Evolutionary conservation across 2,113 vertebrate species (phyloP).

Genomic region (Eurystomus gularis): DNA sequence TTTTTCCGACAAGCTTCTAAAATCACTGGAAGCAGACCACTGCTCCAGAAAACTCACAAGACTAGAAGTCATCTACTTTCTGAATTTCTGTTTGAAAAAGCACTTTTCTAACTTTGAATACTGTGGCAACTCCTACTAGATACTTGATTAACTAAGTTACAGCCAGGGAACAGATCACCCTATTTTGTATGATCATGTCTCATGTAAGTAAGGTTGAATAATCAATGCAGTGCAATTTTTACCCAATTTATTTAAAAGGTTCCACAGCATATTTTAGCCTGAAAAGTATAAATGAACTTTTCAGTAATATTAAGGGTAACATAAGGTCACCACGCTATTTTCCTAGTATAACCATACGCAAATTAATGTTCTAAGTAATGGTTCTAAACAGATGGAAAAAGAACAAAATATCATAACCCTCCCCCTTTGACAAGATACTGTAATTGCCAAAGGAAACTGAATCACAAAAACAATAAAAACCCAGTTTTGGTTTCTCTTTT

Average conservation of each 20-base stretch:
- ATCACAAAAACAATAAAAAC: not conserved
- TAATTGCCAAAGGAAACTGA: not conserved
- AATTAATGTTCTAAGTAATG: not conserved
- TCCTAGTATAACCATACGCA: not conserved
- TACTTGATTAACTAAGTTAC: constrained; percentile 23
- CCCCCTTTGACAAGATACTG: not conserved
- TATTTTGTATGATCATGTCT: constrained; percentile 1
- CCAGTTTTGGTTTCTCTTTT: too few species aligned
- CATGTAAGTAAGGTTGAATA: not conserved
- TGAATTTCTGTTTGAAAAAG: not conserved
- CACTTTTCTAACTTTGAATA: constrained; percentile 17
- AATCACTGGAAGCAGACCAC: not conserved
- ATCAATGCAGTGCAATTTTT: constrained; percentile 19
- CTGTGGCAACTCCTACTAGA: constrained; percentile 34
- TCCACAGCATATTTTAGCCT: not conserved
- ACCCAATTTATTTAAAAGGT: constrained; percentile 17
- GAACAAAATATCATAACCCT: not conserved
- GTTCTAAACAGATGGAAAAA: not conserved
- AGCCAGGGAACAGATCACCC: constrained; percentile 11
- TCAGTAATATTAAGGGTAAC: not conserved
- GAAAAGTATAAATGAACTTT: constrained; percentile 10
- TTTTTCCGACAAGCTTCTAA: not conserved
- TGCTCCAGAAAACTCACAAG: not conserved
- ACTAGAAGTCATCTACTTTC: not conserved
- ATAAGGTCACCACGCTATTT: not conserved